phyloP scores from a whole-genome alignment of 2,888 invertebrate genomes.

The Dysmachus trigonus region DNA sequence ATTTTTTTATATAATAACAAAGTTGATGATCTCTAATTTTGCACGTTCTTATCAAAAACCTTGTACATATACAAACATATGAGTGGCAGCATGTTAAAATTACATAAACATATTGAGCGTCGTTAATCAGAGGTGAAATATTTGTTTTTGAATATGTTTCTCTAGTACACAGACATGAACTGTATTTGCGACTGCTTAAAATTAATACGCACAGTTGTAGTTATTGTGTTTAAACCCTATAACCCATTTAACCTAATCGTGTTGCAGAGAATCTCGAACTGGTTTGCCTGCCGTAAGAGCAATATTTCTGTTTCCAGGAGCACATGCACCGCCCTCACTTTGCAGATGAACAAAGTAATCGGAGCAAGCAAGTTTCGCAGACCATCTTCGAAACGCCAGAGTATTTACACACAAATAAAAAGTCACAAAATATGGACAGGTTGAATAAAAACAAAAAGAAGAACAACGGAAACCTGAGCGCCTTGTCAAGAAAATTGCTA shows the following conservation, averaged over 20 bases:
- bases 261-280: neutral
- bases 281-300: neutral
- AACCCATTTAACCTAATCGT: neutral
- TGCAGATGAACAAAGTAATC: conserved; percentile 21
- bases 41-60: neutral
- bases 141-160: neutral
- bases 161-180: neutral
- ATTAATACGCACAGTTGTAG: neutral
- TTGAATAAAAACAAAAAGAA: conserved; percentile 50
- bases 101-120: neutral
- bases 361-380: neutral
- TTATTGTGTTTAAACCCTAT: neutral
- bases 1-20: neutral
- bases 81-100: neutral
- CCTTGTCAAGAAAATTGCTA: conserved; percentile 54
- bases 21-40: neutral
- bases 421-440: neutral
- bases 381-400: neutral
- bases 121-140: too few relatives aligned
- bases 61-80: neutral
- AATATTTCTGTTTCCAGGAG: conserved; percentile 43
- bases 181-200: neutral
- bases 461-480: conserved; percentile 63
- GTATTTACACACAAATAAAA: neutral
- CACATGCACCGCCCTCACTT: conserved; percentile 48